Evolutionary conservation across 2,113 vertebrate species (phyloP).

Genomic region (Heliornis fulica): DNA sequence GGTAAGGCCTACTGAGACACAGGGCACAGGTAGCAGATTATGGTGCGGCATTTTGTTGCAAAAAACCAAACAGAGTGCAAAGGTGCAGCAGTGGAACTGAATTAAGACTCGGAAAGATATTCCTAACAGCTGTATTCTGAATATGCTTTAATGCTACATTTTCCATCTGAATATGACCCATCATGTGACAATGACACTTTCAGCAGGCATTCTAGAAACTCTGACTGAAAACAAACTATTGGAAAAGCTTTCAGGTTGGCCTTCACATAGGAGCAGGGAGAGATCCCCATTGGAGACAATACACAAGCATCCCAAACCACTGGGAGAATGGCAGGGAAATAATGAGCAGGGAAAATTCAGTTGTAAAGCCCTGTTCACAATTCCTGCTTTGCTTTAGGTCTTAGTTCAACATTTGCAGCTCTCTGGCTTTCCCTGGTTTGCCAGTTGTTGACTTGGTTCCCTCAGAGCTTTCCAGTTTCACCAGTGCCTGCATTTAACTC

Average conservation of each 20-base stretch:
- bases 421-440: not conserved
- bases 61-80: too few relatives aligned
- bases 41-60: not conserved
- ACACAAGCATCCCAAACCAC: not conserved
- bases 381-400: not conserved
- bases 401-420: not conserved
- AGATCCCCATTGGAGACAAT: not conserved
- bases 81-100: not conserved
- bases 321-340: not conserved
- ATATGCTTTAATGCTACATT: not conserved
- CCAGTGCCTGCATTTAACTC: not conserved
- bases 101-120: not conserved
- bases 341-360: rapidly evolving
- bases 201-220: not conserved
- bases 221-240: not conserved
- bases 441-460: not conserved
- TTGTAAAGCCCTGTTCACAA: not conserved
- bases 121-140: not conserved
- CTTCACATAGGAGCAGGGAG: not conserved
- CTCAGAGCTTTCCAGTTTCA: not conserved
- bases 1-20: not conserved
- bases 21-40: not conserved
- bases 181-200: not conserved
- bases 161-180: not conserved
- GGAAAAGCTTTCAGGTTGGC: not conserved